Evolutionary conservation across 2,113 vertebrate species (phyloP).

Genomic region (Sander vitreus): DNA sequence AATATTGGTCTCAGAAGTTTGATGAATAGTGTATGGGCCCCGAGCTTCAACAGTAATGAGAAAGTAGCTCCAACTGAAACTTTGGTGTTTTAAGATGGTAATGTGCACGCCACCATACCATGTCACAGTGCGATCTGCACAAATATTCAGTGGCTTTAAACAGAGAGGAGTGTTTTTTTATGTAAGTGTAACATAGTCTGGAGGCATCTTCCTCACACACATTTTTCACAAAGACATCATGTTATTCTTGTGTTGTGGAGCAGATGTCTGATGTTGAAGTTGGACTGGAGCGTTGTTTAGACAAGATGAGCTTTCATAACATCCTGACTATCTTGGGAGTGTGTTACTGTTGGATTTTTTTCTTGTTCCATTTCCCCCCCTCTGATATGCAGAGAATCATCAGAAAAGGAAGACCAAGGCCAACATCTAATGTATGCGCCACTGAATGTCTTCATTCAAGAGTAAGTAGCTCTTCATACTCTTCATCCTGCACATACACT

Average conservation of each 20-base stretch:
- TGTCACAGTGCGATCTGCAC: neutral
- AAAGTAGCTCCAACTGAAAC: neutral
- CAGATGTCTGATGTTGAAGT: constrained; percentile 38
- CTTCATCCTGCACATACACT: too few species aligned
- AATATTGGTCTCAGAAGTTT: neutral
- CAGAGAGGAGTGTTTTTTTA: neutral
- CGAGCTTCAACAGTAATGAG: neutral
- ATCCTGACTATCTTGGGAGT: constrained; percentile 4
- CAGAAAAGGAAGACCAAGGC: neutral
- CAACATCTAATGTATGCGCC: neutral
- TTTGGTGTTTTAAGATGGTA: neutral
- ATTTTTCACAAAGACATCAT: neutral
- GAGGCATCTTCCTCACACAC: neutral
- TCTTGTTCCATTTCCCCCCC: neutral
- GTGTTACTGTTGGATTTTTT: neutral
- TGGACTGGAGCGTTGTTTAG: constrained; percentile 21
- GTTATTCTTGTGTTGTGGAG: neutral
- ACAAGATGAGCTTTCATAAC: constrained; percentile 26
- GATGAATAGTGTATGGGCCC: neutral
- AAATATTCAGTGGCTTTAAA: neutral
- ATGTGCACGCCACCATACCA: neutral
- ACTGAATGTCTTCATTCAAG: neutral
- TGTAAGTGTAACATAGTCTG: neutral
- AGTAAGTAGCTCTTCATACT: neutral
- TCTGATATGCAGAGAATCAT: neutral